phyloP scores from a whole-genome alignment of 2,797 vertebrate genomes.

The Cynopterus sphinx region DNA sequence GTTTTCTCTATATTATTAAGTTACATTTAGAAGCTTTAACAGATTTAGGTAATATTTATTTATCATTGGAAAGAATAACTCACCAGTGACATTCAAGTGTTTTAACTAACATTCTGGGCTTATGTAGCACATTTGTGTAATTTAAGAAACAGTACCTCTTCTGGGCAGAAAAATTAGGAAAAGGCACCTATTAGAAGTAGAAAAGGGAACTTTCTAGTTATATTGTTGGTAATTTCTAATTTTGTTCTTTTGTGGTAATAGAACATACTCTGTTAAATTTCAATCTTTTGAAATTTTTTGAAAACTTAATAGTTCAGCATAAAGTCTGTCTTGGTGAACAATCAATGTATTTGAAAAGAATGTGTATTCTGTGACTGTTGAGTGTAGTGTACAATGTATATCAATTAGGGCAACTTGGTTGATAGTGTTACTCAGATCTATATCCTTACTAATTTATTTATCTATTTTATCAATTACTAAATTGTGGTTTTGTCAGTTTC shows the following conservation, averaged over 20 bases:
- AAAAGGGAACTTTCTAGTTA: background rate
- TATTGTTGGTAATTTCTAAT: constrained; percentile 36
- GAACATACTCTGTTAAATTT: background rate
- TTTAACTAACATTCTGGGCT: background rate
- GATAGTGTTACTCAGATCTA: background rate
- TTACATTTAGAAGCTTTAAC: constrained; percentile 37
- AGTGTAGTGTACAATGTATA: background rate
- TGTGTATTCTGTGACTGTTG: background rate
- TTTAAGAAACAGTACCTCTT: background rate
- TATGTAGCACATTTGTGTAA: background rate
- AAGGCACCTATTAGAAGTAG: constrained; percentile 36
- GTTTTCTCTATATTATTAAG: constrained; percentile 21
- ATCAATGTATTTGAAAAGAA: constrained; percentile 20
- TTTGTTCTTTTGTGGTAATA: constrained; percentile 8
- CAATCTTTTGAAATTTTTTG: background rate
- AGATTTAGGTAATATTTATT: constrained; percentile 16
- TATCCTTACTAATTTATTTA: background rate
- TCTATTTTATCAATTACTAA: background rate
- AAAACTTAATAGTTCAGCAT: background rate
- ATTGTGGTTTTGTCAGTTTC: background rate
- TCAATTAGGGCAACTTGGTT: background rate
- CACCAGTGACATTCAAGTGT: constrained; percentile 20
- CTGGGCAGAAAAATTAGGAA: constrained; percentile 19
- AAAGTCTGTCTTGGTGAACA: background rate
- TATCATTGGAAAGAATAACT: constrained; percentile 42